Evolutionary conservation across 2,888 invertebrate species (phyloP), one percentile per base, ranked within the genome.

Genomic region (Cabera pusaria): DNA sequence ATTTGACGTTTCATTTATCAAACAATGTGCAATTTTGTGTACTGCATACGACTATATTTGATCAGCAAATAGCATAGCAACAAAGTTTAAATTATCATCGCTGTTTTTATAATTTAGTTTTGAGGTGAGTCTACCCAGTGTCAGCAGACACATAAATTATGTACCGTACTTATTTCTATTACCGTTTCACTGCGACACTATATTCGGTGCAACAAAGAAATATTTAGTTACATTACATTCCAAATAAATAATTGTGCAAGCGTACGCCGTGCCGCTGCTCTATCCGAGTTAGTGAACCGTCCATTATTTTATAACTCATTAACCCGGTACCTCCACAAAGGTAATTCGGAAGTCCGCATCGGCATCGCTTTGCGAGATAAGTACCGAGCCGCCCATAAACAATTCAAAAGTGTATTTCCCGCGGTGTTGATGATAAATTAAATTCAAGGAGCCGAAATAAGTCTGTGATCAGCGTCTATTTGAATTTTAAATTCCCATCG

Each of bases 1-100:
- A 43, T 50, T 58, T 61, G 61, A 59, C 56, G 43, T 59, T 65
- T 64, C 57, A 69, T 72, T 60, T 52, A 63, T 74, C 67, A 67
- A 64, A 63, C 44, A 14, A 28, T 34, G 19, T 10, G 20, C 53
- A 21, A 26, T 33, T 43, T 42, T 45, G 44, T 50, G 52, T 47
- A 44, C n/a, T n/a, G n/a, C n/a, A n/a, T n/a, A n/a, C n/a, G n/a
- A n/a, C n/a, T n/a, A n/a, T n/a, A n/a, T n/a, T n/a, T n/a, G n/a
- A n/a, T n/a, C n/a, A n/a, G n/a, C n/a, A n/a, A n/a, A n/a, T n/a
- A n/a, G n/a, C n/a, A n/a, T n/a, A n/a, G n/a, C n/a, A n/a, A n/a
- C n/a, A n/a, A n/a, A n/a, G n/a, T n/a, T n/a, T n/a, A n/a, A n/a
- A n/a, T n/a, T n/a, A n/a, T n/a, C n/a, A n/a, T n/a, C n/a, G n/a